A percentile compares a stretch with the other conserved stretches of the same genome.
Evolutionary conservation across 2,797 vertebrate species (phyloP).

Genomic region (Huso huso): DNA sequence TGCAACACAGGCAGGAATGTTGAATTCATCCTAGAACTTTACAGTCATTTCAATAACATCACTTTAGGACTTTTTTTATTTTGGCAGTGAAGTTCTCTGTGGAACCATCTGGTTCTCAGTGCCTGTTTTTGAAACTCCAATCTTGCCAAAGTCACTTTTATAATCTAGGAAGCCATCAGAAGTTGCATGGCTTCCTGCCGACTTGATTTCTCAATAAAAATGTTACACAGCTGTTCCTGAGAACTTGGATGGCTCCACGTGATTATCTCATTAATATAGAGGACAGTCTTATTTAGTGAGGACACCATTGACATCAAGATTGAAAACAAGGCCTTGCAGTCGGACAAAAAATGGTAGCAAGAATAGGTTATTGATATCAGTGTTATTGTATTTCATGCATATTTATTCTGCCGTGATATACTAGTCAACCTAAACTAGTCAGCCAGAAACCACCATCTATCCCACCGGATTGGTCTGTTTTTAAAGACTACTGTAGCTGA

Average conservation of each 20-base stretch:
- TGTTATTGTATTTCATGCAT: no score
- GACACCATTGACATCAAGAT: neutral
- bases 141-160: constrained; percentile 89
- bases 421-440: no score
- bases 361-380: no score
- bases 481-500: no score
- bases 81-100: constrained; percentile 87
- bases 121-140: constrained; percentile 74
- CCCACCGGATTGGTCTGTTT: no score
- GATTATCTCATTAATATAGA: constrained; percentile 35
- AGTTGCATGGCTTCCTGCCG: constrained; percentile 83
- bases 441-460: no score
- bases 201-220: constrained; percentile 63
- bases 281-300: constrained; percentile 5
- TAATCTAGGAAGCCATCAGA: constrained; percentile 90
- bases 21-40: constrained; percentile 67
- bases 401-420: no score
- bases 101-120: constrained; percentile 96
- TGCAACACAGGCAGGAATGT: constrained; percentile 58
- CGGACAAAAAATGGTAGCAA: neutral
- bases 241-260: constrained; percentile 40
- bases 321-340: neutral
- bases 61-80: constrained; percentile 63
- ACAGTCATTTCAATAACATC: constrained; percentile 72
- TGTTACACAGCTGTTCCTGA: constrained; percentile 77